These are phyloP conservation scores for Sicus ferrugineus DNA, from an alignment of 2,888 invertebrate species.

Conservation along the genomic window DNA sequence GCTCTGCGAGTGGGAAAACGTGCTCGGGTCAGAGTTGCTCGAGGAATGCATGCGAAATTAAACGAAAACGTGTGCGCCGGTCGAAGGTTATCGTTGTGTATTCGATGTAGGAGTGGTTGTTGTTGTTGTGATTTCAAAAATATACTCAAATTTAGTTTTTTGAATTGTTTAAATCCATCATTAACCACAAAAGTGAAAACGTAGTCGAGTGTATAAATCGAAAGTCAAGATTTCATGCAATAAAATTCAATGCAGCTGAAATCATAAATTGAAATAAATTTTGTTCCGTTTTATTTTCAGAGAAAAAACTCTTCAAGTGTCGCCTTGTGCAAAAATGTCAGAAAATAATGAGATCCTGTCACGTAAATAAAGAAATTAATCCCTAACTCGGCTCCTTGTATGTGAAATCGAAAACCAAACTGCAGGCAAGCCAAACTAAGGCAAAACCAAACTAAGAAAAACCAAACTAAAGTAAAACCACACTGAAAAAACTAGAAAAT, in stretches of 20 bases:
- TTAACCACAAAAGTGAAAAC: too few species aligned
- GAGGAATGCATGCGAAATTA: not conserved
- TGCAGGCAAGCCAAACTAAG: conserved; percentile 38
- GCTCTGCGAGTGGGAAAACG: not conserved
- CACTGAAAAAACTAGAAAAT: conserved; percentile 35
- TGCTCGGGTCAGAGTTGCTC: not conserved
- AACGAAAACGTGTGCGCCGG: not conserved
- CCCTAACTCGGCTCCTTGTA: conserved; percentile 33
- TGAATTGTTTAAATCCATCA: too few species aligned
- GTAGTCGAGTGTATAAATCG: too few species aligned
- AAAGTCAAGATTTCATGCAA: too few species aligned
- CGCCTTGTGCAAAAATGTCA: conserved; percentile 12
- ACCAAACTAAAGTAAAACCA: conserved; percentile 35
- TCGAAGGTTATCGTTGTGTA: not conserved
- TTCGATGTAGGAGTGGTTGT: too few species aligned
- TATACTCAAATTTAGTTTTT: too few species aligned
- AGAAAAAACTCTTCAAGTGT: too few species aligned
- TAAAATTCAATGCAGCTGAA: too few species aligned
- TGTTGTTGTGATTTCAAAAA: too few species aligned
- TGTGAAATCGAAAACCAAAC: conserved; percentile 22
- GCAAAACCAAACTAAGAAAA: conserved; percentile 12
- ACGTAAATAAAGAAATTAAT: conserved; percentile 53
- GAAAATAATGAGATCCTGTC: conserved; percentile 58
- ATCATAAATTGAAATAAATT: too few species aligned
- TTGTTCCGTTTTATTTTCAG: too few species aligned